phyloP scores from a whole-genome alignment of 2,797 vertebrate genomes.

The Sardinella longiceps region DNA sequence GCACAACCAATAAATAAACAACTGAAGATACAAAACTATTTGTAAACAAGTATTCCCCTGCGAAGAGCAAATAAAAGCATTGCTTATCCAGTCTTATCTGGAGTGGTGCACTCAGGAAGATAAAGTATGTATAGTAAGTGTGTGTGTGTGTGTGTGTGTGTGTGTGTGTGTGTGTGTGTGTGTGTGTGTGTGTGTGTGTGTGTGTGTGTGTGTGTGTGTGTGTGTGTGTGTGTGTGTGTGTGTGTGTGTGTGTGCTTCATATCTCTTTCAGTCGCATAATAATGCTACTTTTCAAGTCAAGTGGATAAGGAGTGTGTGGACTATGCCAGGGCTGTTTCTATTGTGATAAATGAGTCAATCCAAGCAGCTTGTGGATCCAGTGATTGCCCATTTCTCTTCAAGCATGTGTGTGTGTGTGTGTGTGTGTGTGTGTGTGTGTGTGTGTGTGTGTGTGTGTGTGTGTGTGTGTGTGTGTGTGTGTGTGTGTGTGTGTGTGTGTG shows the following conservation, averaged over 20 bases:
- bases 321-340: background rate
- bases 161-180: too few species aligned
- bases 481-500: too few species aligned
- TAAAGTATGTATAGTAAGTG: background rate
- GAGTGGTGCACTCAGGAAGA: background rate
- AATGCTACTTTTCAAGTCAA: background rate
- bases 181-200: too few species aligned
- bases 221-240: too few species aligned
- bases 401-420: too few species aligned
- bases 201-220: too few species aligned
- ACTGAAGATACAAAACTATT: background rate
- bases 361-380: slow-evolving; percentile 46
- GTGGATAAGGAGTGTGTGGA: background rate
- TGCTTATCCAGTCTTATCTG: background rate
- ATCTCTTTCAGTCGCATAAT: background rate
- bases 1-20: background rate
- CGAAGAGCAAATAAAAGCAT: background rate
- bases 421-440: too few species aligned
- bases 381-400: slow-evolving; percentile 56
- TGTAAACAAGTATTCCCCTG: background rate
- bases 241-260: too few species aligned
- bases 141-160: too few species aligned
- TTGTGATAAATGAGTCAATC: slow-evolving; percentile 9
- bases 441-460: too few species aligned
- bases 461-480: too few species aligned